Percentiles rank a stretch among this genome's conserved stretches.
These are phyloP conservation scores for Mystacides longicornis DNA, from an alignment of 2,888 invertebrate genomes.

Conservation along the genomic window DNA sequence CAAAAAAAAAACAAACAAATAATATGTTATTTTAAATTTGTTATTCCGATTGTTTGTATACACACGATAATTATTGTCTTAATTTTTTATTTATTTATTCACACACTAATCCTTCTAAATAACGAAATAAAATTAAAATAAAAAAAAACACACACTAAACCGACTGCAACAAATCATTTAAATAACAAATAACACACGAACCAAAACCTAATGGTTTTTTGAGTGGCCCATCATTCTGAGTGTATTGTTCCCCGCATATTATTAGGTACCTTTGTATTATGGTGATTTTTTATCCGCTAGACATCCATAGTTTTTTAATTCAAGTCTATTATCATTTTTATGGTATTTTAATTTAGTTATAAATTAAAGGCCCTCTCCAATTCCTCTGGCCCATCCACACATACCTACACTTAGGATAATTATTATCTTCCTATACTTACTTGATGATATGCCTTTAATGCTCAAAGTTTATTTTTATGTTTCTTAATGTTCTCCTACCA, in stretches of 20 bases:
- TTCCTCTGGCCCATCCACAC: neutral
- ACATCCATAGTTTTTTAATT: neutral
- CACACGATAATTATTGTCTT: neutral
- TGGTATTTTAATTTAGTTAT: conserved; percentile 2
- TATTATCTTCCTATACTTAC: neutral
- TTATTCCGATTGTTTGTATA: neutral
- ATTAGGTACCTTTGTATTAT: neutral
- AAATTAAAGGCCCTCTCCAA: neutral
- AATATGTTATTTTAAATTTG: neutral
- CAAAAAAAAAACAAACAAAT: too few relatives aligned
- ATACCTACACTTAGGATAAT: neutral
- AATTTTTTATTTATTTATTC: neutral
- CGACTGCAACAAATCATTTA: conserved; percentile 17
- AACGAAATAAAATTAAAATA: neutral
- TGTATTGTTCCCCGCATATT: neutral
- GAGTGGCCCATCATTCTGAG: conserved; percentile 11
- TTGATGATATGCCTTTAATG: neutral
- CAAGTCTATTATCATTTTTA: neutral
- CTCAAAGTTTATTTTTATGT: neutral
- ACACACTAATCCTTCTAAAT: neutral
- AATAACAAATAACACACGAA: conserved; percentile 23
- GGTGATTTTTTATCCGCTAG: neutral
- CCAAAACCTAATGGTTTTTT: conserved; percentile 19
- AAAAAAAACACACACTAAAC: conserved; percentile 6
- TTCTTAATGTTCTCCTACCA: neutral